These are phyloP conservation scores for Phyllostomus hastatus DNA, from an alignment of 2,113 vertebrate genomes.

Conservation along the genomic window DNA sequence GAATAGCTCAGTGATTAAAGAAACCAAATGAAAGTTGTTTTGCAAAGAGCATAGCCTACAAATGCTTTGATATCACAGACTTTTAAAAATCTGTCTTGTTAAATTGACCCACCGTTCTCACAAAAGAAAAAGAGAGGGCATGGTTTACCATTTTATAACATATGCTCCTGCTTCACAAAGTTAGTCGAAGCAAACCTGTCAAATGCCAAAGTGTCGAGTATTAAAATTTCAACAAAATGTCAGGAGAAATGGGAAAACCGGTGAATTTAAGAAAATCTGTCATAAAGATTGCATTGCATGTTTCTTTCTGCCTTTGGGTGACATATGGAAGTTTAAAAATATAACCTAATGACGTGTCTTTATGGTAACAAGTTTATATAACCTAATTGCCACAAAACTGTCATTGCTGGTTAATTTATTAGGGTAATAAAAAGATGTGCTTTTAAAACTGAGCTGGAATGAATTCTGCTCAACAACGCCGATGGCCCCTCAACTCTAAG, in stretches of 20 bases:
- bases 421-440: conserved; percentile 65
- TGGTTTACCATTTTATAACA: conserved; percentile 70
- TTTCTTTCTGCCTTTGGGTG: conserved; percentile 77
- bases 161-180: conserved; percentile 73
- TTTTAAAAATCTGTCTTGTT: conserved; percentile 38
- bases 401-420: conserved; percentile 77
- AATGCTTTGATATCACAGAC: background rate
- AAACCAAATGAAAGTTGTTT: background rate
- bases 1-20: background rate
- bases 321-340: conserved; percentile 83
- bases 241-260: conserved; percentile 77
- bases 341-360: conserved; percentile 80
- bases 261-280: conserved; percentile 83
- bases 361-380: conserved; percentile 78
- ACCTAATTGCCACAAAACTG: conserved; percentile 74
- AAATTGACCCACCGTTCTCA: conserved; percentile 27
- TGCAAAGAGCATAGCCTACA: background rate
- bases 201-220: conserved; percentile 74
- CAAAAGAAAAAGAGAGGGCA: background rate
- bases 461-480: conserved; percentile 8
- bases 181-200: conserved; percentile 75
- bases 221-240: conserved; percentile 83
- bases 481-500: background rate
- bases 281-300: conserved; percentile 77
- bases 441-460: conserved; percentile 47